Conservation (phyloP, 1,140 invertebrate genomes). For the Drosophila repleta region DNA sequence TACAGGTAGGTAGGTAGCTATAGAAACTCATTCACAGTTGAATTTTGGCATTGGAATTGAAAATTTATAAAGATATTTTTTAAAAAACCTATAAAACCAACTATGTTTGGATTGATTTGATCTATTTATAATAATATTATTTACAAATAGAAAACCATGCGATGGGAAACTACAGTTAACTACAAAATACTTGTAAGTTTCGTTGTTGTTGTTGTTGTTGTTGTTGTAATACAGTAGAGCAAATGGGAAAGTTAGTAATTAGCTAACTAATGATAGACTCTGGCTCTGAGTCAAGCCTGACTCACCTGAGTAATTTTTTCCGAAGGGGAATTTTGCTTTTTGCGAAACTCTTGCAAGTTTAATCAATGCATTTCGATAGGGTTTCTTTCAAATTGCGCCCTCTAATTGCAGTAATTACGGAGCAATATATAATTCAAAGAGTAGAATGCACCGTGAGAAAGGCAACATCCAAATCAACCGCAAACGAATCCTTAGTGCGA, state of each 20-base stretch:
- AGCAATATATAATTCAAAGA: background rate
- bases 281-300: conserved; percentile 2
- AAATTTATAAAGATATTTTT: too few species aligned
- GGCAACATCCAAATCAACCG: too few species aligned
- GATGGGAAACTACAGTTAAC: conserved; percentile 4
- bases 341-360: background rate
- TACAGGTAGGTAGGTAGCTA: too few species aligned
- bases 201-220: conserved; percentile 3
- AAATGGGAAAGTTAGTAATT: conserved; percentile 55
- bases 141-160: background rate
- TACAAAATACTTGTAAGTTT: conserved; percentile 14
- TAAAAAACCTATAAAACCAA: too few species aligned
- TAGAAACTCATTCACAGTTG: too few species aligned
- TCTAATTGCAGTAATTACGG: background rate
- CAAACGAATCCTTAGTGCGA: background rate
- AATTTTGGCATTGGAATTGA: too few species aligned
- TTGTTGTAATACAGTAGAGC: conserved; percentile 13
- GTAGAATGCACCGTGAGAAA: background rate
- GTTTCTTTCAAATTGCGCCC: too few species aligned
- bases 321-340: conserved; percentile 8
- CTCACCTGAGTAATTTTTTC: conserved; percentile 35
- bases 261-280: conserved; percentile 37
- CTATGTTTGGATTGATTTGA: background rate
- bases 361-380: background rate
- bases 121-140: background rate